These are phyloP conservation scores for Pocillopora damicornis DNA, from an alignment of 64 coral and sea anemone genomes.

Conservation along the genomic window DNA sequence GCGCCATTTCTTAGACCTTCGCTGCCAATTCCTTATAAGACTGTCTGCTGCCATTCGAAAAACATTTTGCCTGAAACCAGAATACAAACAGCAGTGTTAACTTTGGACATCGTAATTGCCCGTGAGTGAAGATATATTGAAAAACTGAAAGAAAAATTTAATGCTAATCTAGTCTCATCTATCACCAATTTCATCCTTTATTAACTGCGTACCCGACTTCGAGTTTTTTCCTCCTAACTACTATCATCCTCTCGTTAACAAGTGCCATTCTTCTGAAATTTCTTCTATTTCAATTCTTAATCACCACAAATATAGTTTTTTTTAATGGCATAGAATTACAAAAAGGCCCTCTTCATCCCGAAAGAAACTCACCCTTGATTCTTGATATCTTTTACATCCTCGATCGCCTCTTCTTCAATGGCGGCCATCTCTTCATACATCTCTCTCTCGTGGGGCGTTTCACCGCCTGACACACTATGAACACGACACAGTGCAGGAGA, in stretches of 20 bases:
- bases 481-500: conserved; percentile 10
- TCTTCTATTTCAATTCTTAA: too few species aligned
- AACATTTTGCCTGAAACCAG: conserved; percentile 44
- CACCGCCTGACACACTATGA: conserved; percentile 27
- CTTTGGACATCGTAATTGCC: too few species aligned
- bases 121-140: too few species aligned
- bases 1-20: conserved; percentile 80
- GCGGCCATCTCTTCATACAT: conserved; percentile 25
- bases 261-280: too few species aligned
- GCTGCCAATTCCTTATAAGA: conserved; percentile 66
- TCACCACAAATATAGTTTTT: too few species aligned
- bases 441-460: conserved; percentile 38
- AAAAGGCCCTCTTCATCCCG: not conserved
- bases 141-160: too few species aligned
- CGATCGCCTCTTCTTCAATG: conserved; percentile 47
- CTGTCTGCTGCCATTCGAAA: conserved; percentile 52
- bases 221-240: too few species aligned
- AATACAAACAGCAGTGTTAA: not conserved
- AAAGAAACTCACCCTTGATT: conserved; percentile 8
- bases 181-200: too few species aligned
- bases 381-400: conserved; percentile 27
- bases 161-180: too few species aligned
- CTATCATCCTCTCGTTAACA: too few species aligned
- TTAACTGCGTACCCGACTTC: too few species aligned
- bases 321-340: too few species aligned